Evolutionary conservation across 2,797 vertebrate genomes (phyloP).

Genomic region (Peromyscus aztecus): DNA sequence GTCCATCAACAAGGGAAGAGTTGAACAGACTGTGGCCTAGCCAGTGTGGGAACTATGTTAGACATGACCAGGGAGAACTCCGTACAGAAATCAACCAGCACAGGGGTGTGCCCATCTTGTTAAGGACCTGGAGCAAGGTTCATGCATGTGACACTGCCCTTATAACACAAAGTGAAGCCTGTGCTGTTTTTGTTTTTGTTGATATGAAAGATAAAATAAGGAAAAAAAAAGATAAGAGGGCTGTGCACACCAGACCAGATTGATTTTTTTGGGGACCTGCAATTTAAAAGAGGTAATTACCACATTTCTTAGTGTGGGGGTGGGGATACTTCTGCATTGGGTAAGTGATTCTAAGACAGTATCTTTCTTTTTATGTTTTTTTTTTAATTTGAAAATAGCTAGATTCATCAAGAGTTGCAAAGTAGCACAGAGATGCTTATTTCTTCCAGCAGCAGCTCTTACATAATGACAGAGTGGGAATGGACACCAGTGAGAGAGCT

Average conservation of each 20-base stretch:
- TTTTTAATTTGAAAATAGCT: slow-evolving; percentile 18
- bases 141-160: neutral
- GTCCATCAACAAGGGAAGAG: neutral
- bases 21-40: too few species aligned
- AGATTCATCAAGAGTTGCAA: slow-evolving; percentile 22
- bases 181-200: neutral
- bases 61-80: neutral
- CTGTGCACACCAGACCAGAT: neutral
- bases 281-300: neutral
- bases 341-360: neutral
- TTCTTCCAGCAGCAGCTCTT: neutral
- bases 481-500: neutral
- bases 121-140: neutral
- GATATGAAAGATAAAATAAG: neutral
- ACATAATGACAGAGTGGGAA: neutral
- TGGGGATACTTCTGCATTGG: neutral
- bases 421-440: neutral
- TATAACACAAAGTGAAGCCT: neutral
- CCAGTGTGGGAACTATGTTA: neutral
- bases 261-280: neutral
- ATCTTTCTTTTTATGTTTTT: neutral
- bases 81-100: neutral
- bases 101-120: rapidly evolving
- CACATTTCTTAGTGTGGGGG: neutral
- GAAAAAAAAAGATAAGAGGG: neutral